phyloP scores from a whole-genome alignment of 2,888 invertebrate genomes.

The Blastobasis adustella region DNA sequence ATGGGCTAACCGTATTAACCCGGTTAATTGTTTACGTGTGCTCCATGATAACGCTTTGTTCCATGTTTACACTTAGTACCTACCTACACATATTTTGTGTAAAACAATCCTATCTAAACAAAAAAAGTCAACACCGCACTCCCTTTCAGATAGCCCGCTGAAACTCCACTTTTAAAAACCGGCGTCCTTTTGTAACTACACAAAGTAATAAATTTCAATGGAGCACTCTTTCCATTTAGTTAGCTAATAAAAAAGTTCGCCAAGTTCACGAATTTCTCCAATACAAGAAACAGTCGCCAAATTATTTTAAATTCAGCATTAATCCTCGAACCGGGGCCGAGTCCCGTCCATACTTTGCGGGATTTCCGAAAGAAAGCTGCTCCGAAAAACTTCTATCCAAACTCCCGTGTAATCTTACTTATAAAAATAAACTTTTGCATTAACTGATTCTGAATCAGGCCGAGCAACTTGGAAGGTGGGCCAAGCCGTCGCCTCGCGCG shows the following conservation, averaged over 20 bases:
- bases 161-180: no score
- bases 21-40: constrained; percentile 33
- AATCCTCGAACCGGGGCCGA: constrained; percentile 54
- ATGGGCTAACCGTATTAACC: constrained; percentile 44
- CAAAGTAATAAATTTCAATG: not conserved
- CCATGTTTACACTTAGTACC: no score
- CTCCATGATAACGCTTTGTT: no score
- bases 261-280: constrained; percentile 41
- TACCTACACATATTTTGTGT: no score
- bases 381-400: constrained; percentile 60
- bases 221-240: constrained; percentile 2
- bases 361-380: constrained; percentile 68
- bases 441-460: constrained; percentile 73
- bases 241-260: constrained; percentile 21
- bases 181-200: no score
- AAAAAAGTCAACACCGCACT: no score
- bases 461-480: constrained; percentile 56
- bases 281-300: constrained; percentile 48
- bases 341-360: constrained; percentile 62
- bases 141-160: no score
- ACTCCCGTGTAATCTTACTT: constrained; percentile 74
- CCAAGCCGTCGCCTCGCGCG: constrained; percentile 43
- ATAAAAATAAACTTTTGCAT: constrained; percentile 77
- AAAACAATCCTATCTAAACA: no score
- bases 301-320: constrained; percentile 69